A percentile compares a stretch with the other conserved stretches of the same genome.
Evolutionary conservation across 2,797 vertebrate species (phyloP).

Genomic region (Eutrigla gurnardus): DNA sequence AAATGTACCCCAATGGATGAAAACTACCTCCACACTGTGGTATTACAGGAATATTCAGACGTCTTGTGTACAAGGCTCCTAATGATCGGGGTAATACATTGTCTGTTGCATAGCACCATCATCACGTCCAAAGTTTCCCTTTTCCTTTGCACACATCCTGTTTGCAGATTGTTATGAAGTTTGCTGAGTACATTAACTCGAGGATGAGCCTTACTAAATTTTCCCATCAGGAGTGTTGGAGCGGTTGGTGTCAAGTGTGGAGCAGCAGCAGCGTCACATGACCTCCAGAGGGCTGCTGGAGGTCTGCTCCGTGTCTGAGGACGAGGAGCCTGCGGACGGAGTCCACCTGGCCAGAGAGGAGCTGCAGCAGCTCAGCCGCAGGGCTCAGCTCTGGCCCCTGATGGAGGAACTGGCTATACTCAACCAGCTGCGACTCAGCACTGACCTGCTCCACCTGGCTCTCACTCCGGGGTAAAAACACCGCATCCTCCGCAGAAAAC

Average conservation of each 20-base stretch:
- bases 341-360: conserved; percentile 69
- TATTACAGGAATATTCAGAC: background rate
- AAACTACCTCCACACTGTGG: background rate
- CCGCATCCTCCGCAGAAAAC: fast-evolving
- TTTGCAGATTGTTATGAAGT: too few relatives aligned
- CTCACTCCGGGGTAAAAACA: conserved; percentile 76
- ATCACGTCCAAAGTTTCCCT: too few relatives aligned
- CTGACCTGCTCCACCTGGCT: conserved; percentile 83
- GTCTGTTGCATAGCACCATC: too few relatives aligned
- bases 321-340: conserved; percentile 48
- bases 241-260: conserved; percentile 84
- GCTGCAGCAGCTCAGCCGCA: conserved; percentile 85
- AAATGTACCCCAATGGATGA: too few relatives aligned
- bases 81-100: background rate
- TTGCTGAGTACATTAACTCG: too few relatives aligned
- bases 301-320: conserved; percentile 36
- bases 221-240: conserved; percentile 80
- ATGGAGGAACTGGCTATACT: conserved; percentile 90
- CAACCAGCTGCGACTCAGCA: conserved; percentile 91
- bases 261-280: conserved; percentile 84
- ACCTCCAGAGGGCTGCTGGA: conserved; percentile 83
- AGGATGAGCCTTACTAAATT: background rate
- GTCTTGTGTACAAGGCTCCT: background rate
- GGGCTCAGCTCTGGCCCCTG: conserved; percentile 93
- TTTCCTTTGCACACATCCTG: too few relatives aligned